These are phyloP conservation scores for Lepisosteus oculatus DNA, from an alignment of 2,113 vertebrate species.

Conservation along the genomic window DNA sequence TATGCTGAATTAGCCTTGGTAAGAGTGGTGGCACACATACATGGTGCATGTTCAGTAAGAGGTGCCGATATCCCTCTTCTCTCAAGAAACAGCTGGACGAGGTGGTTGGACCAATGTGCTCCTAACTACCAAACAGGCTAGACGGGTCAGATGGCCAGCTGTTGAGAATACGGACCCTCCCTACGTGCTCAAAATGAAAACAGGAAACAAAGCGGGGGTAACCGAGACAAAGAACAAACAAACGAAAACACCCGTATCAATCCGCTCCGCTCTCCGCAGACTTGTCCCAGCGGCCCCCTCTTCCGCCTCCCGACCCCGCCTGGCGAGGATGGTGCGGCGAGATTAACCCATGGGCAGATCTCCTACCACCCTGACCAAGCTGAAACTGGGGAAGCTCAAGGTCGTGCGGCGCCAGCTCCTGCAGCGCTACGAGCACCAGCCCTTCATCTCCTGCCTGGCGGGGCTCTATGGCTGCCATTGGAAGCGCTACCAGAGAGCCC, in stretches of 20 bases:
- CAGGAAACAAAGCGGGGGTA: too few species aligned
- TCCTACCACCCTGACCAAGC: conserved; percentile 55
- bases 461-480: conserved; percentile 85
- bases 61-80: too few species aligned
- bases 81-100: too few species aligned
- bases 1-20: too few species aligned
- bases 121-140: too few species aligned
- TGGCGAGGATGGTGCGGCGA: conserved; percentile 53
- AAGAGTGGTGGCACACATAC: too few species aligned
- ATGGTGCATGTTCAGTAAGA: too few species aligned
- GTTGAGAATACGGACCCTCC: too few species aligned
- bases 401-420: conserved; percentile 71
- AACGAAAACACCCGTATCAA: background rate
- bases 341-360: conserved; percentile 53
- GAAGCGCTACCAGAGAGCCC: conserved; percentile 74
- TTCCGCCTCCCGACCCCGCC: background rate
- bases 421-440: conserved; percentile 78
- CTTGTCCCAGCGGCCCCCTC: background rate
- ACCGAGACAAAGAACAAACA: too few species aligned
- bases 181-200: too few species aligned
- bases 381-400: conserved; percentile 77
- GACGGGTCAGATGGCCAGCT: too few species aligned
- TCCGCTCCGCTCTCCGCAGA: background rate
- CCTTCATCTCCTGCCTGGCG: conserved; percentile 77
- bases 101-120: too few species aligned